Percentiles rank a stretch among this genome's conserved stretches.
These are phyloP conservation scores for Vultur gryphus DNA, from an alignment of 2,797 vertebrate genomes.

Conservation along the genomic window DNA sequence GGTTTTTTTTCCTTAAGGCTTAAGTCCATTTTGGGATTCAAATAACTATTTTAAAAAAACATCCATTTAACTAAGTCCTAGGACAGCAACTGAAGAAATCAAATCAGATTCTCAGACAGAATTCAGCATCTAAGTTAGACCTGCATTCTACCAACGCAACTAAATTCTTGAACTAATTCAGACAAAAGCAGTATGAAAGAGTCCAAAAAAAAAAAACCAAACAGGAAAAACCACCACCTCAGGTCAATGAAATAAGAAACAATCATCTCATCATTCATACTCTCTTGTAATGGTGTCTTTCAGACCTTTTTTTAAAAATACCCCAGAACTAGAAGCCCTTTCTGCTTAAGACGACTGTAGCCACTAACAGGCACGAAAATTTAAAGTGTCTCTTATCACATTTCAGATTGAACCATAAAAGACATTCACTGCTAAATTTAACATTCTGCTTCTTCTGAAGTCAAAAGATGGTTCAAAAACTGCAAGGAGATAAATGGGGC, in stretches of 20 bases:
- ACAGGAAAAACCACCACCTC: rapidly evolving
- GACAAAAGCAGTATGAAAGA: neutral
- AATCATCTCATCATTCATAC: neutral
- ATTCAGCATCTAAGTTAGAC: neutral
- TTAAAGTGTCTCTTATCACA: neutral
- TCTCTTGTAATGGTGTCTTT: neutral
- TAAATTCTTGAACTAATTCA: neutral
- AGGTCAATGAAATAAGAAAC: neutral
- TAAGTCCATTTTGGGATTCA: neutral
- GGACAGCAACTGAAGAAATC: neutral
- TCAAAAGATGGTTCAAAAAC: neutral
- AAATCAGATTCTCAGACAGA: neutral
- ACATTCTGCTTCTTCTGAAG: neutral
- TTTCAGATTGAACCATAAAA: neutral
- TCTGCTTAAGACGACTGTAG: neutral
- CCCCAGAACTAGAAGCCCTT: neutral
- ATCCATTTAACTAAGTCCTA: neutral
- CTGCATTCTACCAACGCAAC: neutral
- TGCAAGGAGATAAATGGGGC: neutral
- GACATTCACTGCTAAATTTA: neutral
- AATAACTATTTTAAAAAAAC: neutral
- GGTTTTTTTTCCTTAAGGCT: neutral
- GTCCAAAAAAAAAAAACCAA: neutral
- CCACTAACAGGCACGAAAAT: neutral
- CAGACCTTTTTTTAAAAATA: neutral